Evolutionary conservation across 2,113 vertebrate species (phyloP).

Genomic region (Podiceps cristatus): DNA sequence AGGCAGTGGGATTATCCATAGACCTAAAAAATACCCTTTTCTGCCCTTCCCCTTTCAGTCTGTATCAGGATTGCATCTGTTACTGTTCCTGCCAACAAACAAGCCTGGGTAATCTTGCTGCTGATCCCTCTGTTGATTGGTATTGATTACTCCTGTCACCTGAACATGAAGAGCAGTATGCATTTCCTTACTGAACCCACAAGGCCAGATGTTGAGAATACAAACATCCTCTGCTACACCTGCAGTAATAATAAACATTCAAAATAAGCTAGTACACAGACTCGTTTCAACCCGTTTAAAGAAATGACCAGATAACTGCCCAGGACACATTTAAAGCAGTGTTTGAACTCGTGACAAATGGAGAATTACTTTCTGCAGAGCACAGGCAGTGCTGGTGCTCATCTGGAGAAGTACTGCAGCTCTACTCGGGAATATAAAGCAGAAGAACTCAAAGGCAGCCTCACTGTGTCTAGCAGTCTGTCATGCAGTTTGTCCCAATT

Average conservation of each 20-base stretch:
- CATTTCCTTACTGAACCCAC: background rate
- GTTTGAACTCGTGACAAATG: background rate
- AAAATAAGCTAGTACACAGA: background rate
- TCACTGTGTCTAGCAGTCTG: background rate
- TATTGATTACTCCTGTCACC: conserved; percentile 23
- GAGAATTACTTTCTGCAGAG: background rate
- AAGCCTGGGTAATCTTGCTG: background rate
- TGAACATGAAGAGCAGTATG: background rate
- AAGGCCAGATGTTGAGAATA: background rate
- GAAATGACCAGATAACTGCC: background rate
- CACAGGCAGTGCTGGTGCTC: background rate
- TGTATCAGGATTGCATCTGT: background rate
- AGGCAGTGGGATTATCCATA: background rate
- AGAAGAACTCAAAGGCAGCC: background rate
- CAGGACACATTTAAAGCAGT: background rate
- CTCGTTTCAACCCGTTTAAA: background rate
- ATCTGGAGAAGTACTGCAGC: background rate
- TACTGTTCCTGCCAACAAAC: background rate
- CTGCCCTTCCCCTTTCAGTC: background rate
- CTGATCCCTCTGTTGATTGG: background rate
- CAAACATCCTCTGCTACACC: background rate
- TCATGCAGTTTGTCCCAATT: background rate
- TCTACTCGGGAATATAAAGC: background rate
- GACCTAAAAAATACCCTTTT: background rate
- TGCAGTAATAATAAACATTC: background rate